Evolutionary conservation across 2,797 vertebrate species (phyloP).

Genomic region (Pantherophis alleghaniensis): DNA sequence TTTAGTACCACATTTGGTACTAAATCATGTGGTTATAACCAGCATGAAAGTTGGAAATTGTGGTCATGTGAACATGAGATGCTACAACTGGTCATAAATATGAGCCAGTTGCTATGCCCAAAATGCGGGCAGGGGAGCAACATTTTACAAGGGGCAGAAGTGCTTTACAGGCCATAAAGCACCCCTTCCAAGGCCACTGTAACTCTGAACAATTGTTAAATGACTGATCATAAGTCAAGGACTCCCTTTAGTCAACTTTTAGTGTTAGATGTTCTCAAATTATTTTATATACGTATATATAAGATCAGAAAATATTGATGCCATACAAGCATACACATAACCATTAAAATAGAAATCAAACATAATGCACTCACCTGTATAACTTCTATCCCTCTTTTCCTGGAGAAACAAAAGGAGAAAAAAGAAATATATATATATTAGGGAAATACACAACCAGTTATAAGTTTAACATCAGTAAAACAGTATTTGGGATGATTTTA

Average conservation of each 20-base stretch:
- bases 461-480: not conserved
- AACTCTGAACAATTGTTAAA: not conserved
- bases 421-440: slow-evolving; percentile 36
- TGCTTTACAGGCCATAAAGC: not conserved
- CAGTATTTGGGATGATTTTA: not conserved
- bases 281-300: not conserved
- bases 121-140: not conserved
- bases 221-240: not conserved
- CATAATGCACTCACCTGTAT: slow-evolving; percentile 85
- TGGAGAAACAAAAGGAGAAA: slow-evolving; percentile 66
- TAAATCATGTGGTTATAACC: not conserved
- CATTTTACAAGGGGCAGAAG: not conserved
- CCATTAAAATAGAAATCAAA: not conserved
- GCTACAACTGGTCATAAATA: not conserved
- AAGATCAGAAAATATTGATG: not conserved
- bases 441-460: not conserved
- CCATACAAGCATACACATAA: not conserved
- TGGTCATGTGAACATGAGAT: not conserved
- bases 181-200: not conserved
- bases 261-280: too few species aligned
- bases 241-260: not conserved
- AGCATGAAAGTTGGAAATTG: not conserved
- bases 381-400: slow-evolving; percentile 97
- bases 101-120: not conserved
- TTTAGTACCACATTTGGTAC: too few species aligned